Percentiles rank a stretch among this genome's conserved stretches.
These are phyloP conservation scores for Psix sp. DNA, from an alignment of 1,140 invertebrate species.

Conservation along the genomic window DNA sequence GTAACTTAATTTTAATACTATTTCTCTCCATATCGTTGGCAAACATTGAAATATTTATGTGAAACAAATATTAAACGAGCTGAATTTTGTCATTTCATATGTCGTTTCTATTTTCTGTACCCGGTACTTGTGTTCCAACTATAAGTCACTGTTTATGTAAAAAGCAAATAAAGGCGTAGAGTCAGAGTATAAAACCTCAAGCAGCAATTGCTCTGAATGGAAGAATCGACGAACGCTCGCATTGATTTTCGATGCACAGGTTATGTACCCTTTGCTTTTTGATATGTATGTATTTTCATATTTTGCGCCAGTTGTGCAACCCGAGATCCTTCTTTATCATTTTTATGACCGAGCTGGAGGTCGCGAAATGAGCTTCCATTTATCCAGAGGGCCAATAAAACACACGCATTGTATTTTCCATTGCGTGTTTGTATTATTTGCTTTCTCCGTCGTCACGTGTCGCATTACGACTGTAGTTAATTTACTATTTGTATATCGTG, in stretches of 20 bases:
- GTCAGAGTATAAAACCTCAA: constrained; percentile 5
- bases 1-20: too few relatives aligned
- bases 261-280: constrained; percentile 53
- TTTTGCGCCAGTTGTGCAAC: constrained; percentile 61
- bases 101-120: too few relatives aligned
- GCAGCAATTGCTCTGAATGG: constrained; percentile 10
- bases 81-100: too few relatives aligned
- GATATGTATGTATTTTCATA: constrained; percentile 68
- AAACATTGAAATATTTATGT: too few relatives aligned
- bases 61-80: too few relatives aligned
- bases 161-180: not conserved
- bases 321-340: constrained; percentile 73
- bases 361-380: constrained; percentile 70
- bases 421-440: constrained; percentile 38
- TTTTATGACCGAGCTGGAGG: constrained; percentile 71
- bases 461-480: constrained; percentile 52
- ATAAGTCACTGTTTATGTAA: not conserved
- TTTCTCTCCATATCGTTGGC: too few relatives aligned
- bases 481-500: constrained; percentile 48
- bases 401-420: constrained; percentile 64
- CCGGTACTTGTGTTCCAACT: too few relatives aligned
- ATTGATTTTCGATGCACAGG: constrained; percentile 63
- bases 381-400: constrained; percentile 71
- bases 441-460: constrained; percentile 50
- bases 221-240: constrained; percentile 34